Evolutionary conservation across 1,140 invertebrate genomes (phyloP).

Genomic region (Drosophila micromelanica): DNA sequence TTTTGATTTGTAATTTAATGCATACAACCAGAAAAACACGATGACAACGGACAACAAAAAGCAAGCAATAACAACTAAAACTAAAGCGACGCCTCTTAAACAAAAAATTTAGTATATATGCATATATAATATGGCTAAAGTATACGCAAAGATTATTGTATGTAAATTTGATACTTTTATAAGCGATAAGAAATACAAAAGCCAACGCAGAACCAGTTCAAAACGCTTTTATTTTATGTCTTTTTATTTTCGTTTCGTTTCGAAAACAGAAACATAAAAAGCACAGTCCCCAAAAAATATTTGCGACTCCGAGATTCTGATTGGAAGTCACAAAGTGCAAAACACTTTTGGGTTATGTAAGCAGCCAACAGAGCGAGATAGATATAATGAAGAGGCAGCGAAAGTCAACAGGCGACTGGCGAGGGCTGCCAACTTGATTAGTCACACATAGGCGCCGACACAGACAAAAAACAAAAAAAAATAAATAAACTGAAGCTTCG

Average conservation of each 20-base stretch:
- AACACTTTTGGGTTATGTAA: conserved; percentile 18
- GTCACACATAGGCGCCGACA: conserved; percentile 47
- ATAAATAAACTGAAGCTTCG: conserved; percentile 7
- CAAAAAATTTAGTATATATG: not conserved
- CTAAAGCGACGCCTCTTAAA: conserved; percentile 28
- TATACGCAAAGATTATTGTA: conserved; percentile 40
- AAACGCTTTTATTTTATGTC: conserved; percentile 13
- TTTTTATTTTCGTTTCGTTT: not conserved
- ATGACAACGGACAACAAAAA: conserved; percentile 31
- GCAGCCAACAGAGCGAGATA: conserved; percentile 6
- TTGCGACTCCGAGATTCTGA: conserved; percentile 62
- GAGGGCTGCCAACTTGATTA: conserved; percentile 56
- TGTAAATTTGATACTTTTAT: conserved; percentile 61
- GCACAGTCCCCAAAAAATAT: conserved; percentile 35
- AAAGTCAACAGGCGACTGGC: conserved; percentile 45
- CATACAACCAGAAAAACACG: conserved; percentile 72
- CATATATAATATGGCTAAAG: conserved; percentile 10
- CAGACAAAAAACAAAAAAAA: conserved; percentile 22
- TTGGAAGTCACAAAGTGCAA: conserved; percentile 34
- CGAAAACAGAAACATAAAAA: conserved; percentile 31
- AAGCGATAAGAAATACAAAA: conserved; percentile 49
- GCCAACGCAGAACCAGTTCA: conserved; percentile 60
- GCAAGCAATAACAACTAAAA: conserved; percentile 33
- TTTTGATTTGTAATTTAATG: conserved; percentile 41
- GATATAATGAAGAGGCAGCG: conserved; percentile 16